Conservation (phyloP, 2,888 invertebrate species). For the Lagria hirta region DNA sequence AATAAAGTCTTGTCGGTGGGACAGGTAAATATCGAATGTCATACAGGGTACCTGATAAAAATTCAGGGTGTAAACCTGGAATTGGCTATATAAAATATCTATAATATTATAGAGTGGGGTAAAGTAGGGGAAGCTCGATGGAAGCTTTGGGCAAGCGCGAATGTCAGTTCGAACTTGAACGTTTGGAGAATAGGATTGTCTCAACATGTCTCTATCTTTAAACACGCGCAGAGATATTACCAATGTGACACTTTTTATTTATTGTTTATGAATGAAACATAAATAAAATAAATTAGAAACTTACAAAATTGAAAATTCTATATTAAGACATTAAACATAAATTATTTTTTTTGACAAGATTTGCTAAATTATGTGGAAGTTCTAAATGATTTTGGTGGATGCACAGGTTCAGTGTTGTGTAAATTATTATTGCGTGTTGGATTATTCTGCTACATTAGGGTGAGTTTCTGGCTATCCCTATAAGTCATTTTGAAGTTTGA, state of each 20-base stretch:
- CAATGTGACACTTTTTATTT: too few species aligned
- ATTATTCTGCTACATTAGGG: slow-evolving; percentile 39
- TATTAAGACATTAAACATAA: too few species aligned
- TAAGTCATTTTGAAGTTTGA: too few species aligned
- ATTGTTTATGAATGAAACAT: too few species aligned
- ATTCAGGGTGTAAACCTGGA: slow-evolving; percentile 30
- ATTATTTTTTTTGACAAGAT: slow-evolving; percentile 19
- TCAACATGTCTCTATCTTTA: slow-evolving; percentile 24
- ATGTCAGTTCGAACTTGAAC: slow-evolving; percentile 25
- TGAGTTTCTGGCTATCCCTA: too few species aligned
- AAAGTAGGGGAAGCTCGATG: slow-evolving; percentile 26
- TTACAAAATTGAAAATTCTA: too few species aligned
- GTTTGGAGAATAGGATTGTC: slow-evolving; percentile 22
- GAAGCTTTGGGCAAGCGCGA: slow-evolving; percentile 29
- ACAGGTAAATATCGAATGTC: slow-evolving; percentile 13
- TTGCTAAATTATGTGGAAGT: slow-evolving; percentile 35
- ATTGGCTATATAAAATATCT: slow-evolving; percentile 31
- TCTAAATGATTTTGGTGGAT: slow-evolving; percentile 31
- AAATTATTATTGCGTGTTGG: slow-evolving; percentile 35
- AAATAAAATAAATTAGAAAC: slow-evolving; percentile 24
- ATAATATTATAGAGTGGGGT: slow-evolving; percentile 28
- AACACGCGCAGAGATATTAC: too few species aligned
- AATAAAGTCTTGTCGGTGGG: slow-evolving; percentile 14
- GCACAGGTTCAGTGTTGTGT: slow-evolving; percentile 37
- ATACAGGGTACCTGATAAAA: slow-evolving; percentile 24